These are phyloP conservation scores for Chloroceryle amazona DNA, from an alignment of 2,797 vertebrate genomes.

Conservation along the genomic window DNA sequence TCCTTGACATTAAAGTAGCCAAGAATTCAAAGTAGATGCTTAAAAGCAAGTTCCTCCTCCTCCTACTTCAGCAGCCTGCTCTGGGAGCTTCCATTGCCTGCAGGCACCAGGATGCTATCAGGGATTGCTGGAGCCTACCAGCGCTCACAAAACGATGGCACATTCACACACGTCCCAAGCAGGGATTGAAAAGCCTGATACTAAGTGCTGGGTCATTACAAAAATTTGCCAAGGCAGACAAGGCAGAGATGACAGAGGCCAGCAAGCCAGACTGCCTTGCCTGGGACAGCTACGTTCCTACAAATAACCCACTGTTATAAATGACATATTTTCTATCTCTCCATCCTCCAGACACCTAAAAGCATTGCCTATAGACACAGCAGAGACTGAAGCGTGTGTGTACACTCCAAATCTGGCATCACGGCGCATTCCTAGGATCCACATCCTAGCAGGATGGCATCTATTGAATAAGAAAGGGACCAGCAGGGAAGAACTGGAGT, in stretches of 20 bases:
- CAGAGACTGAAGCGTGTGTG: background rate
- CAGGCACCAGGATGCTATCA: background rate
- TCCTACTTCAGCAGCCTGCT: background rate
- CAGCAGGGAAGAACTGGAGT: background rate
- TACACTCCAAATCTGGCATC: background rate
- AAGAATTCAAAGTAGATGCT: constrained; percentile 7
- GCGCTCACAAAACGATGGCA: background rate
- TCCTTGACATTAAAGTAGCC: constrained; percentile 3
- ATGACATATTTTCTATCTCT: background rate
- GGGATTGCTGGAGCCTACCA: background rate
- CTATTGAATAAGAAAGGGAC: background rate
- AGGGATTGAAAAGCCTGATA: background rate
- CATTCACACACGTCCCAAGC: background rate
- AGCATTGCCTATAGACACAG: background rate
- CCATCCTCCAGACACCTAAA: background rate
- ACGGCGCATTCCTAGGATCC: background rate
- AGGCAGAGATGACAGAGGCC: background rate
- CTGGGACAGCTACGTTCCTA: background rate
- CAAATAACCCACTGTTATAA: background rate
- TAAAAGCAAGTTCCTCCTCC: background rate
- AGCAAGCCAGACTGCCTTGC: background rate
- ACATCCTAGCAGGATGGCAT: background rate
- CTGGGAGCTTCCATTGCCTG: background rate
- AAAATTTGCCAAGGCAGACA: background rate
- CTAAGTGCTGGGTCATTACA: rapidly evolving